Evolutionary conservation across 1,140 invertebrate species (phyloP).

Genomic region (Plutomurus gul): DNA sequence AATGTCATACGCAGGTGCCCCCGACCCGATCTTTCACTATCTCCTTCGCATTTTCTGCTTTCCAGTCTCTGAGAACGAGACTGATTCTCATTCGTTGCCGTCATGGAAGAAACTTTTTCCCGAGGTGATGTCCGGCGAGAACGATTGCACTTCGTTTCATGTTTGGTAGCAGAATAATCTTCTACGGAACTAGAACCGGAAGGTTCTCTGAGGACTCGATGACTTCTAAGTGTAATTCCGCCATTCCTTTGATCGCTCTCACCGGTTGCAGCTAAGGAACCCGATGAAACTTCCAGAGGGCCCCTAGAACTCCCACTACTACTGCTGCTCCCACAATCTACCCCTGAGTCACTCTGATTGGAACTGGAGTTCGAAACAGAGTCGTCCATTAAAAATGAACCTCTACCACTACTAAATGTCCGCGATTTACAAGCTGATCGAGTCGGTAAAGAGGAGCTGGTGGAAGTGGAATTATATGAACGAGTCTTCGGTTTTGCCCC

Average conservation of each 20-base stretch:
- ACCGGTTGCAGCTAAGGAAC: neutral
- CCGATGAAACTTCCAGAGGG: neutral
- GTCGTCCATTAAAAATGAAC: slow-evolving; percentile 35
- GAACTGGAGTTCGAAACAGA: slow-evolving; percentile 51
- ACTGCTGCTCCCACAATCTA: slow-evolving; percentile 49
- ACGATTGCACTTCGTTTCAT: neutral
- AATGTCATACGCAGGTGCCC: slow-evolving; percentile 65
- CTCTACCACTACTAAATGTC: neutral
- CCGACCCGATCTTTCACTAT: neutral
- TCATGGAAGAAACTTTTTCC: neutral
- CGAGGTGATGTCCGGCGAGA: slow-evolving; percentile 27
- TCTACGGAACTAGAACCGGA: neutral
- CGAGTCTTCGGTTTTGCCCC: neutral
- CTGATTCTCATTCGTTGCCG: neutral
- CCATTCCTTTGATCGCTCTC: neutral
- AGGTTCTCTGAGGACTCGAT: slow-evolving; percentile 46
- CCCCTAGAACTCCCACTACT: slow-evolving; percentile 34
- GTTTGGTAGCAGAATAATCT: neutral
- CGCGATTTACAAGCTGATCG: neutral
- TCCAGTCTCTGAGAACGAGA: neutral
- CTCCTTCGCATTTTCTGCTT: neutral
- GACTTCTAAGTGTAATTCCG: slow-evolving; percentile 48
- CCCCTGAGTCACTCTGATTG: slow-evolving; percentile 50
- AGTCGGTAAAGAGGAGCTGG: neutral
- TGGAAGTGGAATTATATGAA: neutral